phyloP scores from a whole-genome alignment of 2,888 invertebrate species.

The Drepanosiphum platanoidis region DNA sequence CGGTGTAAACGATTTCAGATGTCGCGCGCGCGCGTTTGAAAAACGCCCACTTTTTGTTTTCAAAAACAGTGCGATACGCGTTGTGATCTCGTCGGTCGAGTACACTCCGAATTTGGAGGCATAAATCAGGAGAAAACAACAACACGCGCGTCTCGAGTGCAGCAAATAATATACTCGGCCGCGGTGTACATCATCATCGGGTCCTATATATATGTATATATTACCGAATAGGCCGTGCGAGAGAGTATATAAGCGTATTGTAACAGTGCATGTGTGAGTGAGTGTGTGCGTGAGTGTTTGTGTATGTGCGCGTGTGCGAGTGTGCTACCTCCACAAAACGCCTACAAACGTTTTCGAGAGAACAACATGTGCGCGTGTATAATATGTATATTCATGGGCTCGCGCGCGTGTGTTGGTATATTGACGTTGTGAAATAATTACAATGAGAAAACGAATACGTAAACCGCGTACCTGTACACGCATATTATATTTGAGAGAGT shows the following conservation, averaged over 20 bases:
- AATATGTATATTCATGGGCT: neutral
- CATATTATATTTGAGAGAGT: slow-evolving; percentile 2
- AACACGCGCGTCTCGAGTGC: slow-evolving; percentile 29
- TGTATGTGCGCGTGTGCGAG: too few species aligned
- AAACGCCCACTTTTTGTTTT: slow-evolving; percentile 32
- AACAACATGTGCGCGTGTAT: slow-evolving; percentile 33
- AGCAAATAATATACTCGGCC: slow-evolving; percentile 18
- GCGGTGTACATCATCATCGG: neutral
- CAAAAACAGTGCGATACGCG: neutral
- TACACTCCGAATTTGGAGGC: slow-evolving; percentile 33
- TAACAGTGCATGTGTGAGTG: too few species aligned
- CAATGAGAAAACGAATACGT: slow-evolving; percentile 26
- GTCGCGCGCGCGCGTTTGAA: neutral
- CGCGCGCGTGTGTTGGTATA: slow-evolving; percentile 10
- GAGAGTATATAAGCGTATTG: neutral
- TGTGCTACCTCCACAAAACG: slow-evolving; percentile 58
- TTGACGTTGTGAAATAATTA: slow-evolving; percentile 58
- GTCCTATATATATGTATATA: too few species aligned
- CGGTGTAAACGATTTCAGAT: neutral
- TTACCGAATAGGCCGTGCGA: slow-evolving; percentile 49
- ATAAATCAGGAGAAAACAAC: slow-evolving; percentile 26
- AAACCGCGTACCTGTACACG: too few species aligned
- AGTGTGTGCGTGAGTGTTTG: too few species aligned
- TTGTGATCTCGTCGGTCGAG: neutral
- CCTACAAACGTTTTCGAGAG: slow-evolving; percentile 28